These are phyloP conservation scores for Gopherus evgoodei DNA, from an alignment of 2,113 vertebrate genomes.

Conservation along the genomic window DNA sequence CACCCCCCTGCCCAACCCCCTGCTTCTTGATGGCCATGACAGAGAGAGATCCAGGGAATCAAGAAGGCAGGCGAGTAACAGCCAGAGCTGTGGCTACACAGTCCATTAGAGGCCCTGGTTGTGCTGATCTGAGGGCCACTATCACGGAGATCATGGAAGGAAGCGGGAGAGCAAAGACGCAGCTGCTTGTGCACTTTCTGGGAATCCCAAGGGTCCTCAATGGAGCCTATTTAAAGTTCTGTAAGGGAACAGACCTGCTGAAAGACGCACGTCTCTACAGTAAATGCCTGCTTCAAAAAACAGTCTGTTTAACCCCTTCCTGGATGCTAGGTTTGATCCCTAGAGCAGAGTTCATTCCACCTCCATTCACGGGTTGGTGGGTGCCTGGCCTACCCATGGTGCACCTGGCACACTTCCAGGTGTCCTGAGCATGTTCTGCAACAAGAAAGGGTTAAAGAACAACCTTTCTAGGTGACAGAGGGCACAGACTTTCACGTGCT, in stretches of 20 bases:
- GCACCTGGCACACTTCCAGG: neutral
- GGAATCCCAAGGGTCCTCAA: accelerated
- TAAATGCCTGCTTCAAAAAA: neutral
- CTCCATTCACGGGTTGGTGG: neutral
- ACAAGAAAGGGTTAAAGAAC: neutral
- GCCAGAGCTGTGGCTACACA: accelerated
- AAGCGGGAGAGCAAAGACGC: neutral
- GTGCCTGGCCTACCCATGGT: accelerated
- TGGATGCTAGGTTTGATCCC: neutral
- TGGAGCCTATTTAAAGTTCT: neutral
- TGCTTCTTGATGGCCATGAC: accelerated
- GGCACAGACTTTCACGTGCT: neutral
- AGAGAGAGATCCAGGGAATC: accelerated
- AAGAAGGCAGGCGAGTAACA: neutral
- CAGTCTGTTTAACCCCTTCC: accelerated
- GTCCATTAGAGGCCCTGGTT: no score
- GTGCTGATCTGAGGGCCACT: neutral
- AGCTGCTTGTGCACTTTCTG: accelerated
- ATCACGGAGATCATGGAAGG: accelerated
- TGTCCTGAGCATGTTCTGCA: neutral
- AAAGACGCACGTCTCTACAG: neutral
- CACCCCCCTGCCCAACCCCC: neutral
- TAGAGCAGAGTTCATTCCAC: accelerated
- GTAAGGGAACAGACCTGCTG: neutral
- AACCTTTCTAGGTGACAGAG: neutral